Evolutionary conservation across 1,140 invertebrate species (phyloP).

Genomic region (Trichonephila clavipes): DNA sequence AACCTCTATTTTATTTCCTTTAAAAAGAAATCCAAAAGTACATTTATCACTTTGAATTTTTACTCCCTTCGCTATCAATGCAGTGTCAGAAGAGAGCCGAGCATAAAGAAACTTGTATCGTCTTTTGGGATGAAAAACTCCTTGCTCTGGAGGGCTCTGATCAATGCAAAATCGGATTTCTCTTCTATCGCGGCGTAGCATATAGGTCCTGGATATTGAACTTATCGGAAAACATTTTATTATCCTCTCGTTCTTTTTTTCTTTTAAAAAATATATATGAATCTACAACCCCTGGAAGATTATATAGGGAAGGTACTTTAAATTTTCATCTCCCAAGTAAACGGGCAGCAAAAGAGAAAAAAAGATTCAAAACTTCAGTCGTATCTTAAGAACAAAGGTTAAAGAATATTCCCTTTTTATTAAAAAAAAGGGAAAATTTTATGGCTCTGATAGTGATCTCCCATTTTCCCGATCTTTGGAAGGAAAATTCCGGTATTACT

Average conservation of each 20-base stretch:
- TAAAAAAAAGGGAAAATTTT: neutral
- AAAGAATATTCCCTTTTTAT: neutral
- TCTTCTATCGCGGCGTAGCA: conserved; percentile 46
- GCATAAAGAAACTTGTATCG: neutral
- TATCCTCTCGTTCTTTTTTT: conserved; percentile 25
- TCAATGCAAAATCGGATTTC: conserved; percentile 51
- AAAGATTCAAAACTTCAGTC: neutral
- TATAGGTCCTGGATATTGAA: conserved; percentile 32
- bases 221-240: conserved; percentile 60
- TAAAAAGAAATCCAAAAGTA: neutral
- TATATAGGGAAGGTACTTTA: conserved; percentile 40
- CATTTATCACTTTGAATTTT: neutral
- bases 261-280: neutral
- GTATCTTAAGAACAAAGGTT: conserved; percentile 27
- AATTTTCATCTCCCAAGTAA: neutral
- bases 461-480: neutral
- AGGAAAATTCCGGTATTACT: neutral
- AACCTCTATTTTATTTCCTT: neutral
- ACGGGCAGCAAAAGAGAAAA: neutral
- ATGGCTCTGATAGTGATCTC: conserved; percentile 38
- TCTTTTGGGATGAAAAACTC: neutral
- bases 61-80: neutral
- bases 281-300: conserved; percentile 17
- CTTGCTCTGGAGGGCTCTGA: neutral
- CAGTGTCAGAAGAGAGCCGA: neutral